Evolutionary conservation across 2,888 invertebrate species (phyloP).

Genomic region (Papilio gigon): DNA sequence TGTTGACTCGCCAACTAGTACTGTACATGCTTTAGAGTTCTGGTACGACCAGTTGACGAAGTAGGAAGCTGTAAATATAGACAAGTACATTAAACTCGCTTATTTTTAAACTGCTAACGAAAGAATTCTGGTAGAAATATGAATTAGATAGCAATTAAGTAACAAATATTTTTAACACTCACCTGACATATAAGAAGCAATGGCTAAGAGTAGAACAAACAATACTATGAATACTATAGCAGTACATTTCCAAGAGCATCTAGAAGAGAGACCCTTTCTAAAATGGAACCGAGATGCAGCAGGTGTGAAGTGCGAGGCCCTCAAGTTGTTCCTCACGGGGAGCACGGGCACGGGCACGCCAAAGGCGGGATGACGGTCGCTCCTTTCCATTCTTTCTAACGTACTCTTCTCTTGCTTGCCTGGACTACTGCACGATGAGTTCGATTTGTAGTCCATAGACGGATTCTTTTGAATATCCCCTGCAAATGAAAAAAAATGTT

Average conservation of each 20-base stretch:
- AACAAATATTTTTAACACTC: conserved; percentile 47
- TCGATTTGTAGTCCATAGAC: conserved; percentile 93
- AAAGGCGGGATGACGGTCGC: conserved; percentile 84
- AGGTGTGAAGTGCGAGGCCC: conserved; percentile 88
- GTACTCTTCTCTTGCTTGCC: conserved; percentile 82
- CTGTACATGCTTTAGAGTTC: conserved; percentile 91
- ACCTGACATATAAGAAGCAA: conserved; percentile 95
- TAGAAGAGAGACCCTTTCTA: conserved; percentile 91
- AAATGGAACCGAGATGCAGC: conserved; percentile 91
- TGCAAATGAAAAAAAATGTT: conserved; percentile 68
- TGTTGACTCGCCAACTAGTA: conserved; percentile 90
- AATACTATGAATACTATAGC: conserved; percentile 94
- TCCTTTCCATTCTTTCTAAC: conserved; percentile 78
- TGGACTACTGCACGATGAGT: conserved; percentile 94
- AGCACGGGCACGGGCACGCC: conserved; percentile 88
- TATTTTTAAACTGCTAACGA: neutral
- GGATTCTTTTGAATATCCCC: conserved; percentile 93
- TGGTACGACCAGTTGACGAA: conserved; percentile 93
- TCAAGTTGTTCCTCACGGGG: conserved; percentile 88
- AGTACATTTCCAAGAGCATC: conserved; percentile 96
- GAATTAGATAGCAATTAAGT: neutral
- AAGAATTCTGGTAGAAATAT: neutral
- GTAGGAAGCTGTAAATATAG: conserved; percentile 86
- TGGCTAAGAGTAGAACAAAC: conserved; percentile 90
- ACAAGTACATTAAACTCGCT: neutral